Percentiles rank a stretch among this genome's conserved stretches.
Evolutionary conservation across 2,113 vertebrate species (phyloP).

Genomic region (Carassius gibelio): DNA sequence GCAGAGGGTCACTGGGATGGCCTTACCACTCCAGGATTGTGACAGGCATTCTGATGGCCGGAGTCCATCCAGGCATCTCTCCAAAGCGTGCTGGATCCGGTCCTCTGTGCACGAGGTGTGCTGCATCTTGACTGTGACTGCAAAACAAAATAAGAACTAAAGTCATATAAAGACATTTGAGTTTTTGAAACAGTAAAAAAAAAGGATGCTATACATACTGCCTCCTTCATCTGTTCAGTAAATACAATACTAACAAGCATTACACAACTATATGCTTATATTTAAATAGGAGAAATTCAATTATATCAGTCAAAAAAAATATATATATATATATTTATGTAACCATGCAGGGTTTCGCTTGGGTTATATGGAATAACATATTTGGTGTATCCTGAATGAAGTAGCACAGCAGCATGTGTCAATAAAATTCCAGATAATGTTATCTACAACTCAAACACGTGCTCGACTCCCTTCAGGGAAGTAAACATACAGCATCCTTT

Average conservation of each 20-base stretch:
- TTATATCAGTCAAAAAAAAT: not conserved
- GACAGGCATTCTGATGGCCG: constrained; percentile 73
- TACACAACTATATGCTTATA: not conserved
- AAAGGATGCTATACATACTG: not conserved
- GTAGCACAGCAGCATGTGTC: not conserved
- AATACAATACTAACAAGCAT: not conserved
- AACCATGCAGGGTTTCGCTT: not conserved
- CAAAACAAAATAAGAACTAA: constrained; percentile 40
- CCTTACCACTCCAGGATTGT: constrained; percentile 89
- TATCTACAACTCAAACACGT: constrained; percentile 3
- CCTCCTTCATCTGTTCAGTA: not conserved
- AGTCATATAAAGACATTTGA: not conserved
- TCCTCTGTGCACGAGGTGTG: constrained; percentile 97
- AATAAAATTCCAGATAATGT: constrained; percentile 11
- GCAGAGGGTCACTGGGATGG: not conserved
- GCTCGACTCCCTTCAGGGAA: constrained; percentile 38
- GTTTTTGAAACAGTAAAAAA: not conserved
- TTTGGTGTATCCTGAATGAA: not conserved
- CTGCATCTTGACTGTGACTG: constrained; percentile 87
- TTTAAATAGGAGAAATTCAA: not conserved
- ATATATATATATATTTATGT: too few relatives aligned
- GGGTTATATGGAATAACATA: not conserved
- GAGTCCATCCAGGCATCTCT: constrained; percentile 89
- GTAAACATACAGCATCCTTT: constrained; percentile 59
- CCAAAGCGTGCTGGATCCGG: constrained; percentile 93